phyloP scores from a whole-genome alignment of 2,797 vertebrate genomes.

The Alectoris magna region DNA sequence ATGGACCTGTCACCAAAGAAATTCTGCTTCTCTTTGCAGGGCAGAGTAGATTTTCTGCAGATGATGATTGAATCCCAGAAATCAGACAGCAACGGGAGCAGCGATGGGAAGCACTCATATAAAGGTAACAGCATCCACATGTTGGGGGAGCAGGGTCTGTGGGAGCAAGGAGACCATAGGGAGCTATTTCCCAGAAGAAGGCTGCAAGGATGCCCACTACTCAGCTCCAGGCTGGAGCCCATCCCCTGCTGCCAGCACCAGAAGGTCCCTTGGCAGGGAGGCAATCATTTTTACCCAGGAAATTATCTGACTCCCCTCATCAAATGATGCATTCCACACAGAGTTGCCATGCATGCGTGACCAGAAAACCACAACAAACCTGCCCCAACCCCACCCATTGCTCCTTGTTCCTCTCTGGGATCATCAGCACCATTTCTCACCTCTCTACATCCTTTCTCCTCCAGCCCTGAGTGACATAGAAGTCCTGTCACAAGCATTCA shows the following conservation, averaged over 20 bases:
- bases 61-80: slow-evolving; percentile 66
- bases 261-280: neutral
- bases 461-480: slow-evolving; percentile 48
- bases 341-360: rapidly evolving
- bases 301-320: neutral
- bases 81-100: rapidly evolving
- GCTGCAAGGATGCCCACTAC: neutral
- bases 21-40: slow-evolving; percentile 34
- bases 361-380: neutral
- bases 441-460: neutral
- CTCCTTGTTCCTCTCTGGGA: neutral
- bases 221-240: neutral
- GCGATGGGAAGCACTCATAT: rapidly evolving
- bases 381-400: neutral
- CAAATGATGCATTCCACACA: neutral
- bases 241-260: neutral
- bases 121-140: slow-evolving; percentile 52
- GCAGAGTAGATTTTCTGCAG: slow-evolving; percentile 73
- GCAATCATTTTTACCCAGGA: neutral
- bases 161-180: rapidly evolving
- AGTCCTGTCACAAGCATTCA: slow-evolving; percentile 59
- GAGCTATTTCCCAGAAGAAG: neutral
- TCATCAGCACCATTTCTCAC: neutral
- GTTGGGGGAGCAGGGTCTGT: rapidly evolving
- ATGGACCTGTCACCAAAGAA: neutral